phyloP scores from a whole-genome alignment of 2,888 invertebrate genomes.

The Chelonus formosanus region DNA sequence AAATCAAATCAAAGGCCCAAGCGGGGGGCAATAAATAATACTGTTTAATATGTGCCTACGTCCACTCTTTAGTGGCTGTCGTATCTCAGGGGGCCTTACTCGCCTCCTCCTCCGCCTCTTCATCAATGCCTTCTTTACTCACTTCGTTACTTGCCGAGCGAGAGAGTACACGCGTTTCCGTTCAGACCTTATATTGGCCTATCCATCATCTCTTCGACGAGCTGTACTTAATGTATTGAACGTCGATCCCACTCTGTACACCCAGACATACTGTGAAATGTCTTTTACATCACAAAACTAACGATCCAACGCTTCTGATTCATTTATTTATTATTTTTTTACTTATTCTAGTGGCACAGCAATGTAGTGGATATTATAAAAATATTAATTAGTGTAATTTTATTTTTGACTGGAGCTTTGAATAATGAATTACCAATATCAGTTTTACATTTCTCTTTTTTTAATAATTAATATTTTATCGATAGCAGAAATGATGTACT shows the following conservation, averaged over 20 bases:
- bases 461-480: too few species aligned
- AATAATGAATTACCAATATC: too few species aligned
- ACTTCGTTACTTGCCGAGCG: slow-evolving; percentile 38
- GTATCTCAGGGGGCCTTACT: slow-evolving; percentile 21
- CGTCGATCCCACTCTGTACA: slow-evolving; percentile 26
- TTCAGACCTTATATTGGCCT: slow-evolving; percentile 48
- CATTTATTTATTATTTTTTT: slow-evolving; percentile 5
- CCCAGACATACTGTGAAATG: slow-evolving; percentile 12
- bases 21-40: slow-evolving; percentile 57
- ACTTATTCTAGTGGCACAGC: background rate
- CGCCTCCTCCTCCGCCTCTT: slow-evolving; percentile 13
- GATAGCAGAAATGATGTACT: too few species aligned
- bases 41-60: slow-evolving; percentile 59
- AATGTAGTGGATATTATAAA: too few species aligned
- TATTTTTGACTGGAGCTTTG: too few species aligned
- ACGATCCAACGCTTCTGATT: slow-evolving; percentile 10
- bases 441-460: too few species aligned
- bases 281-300: slow-evolving; percentile 1
- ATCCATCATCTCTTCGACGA: slow-evolving; percentile 48
- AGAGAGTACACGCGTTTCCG: slow-evolving; percentile 53
- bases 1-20: slow-evolving; percentile 57
- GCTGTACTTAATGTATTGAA: slow-evolving; percentile 43
- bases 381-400: too few species aligned
- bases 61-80: slow-evolving; percentile 26
- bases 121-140: slow-evolving; percentile 13